A percentile compares a stretch with the other conserved stretches of the same genome.
These are phyloP conservation scores for Drosophila nigrodunni DNA, from an alignment of 1,140 invertebrate genomes.

Conservation along the genomic window DNA sequence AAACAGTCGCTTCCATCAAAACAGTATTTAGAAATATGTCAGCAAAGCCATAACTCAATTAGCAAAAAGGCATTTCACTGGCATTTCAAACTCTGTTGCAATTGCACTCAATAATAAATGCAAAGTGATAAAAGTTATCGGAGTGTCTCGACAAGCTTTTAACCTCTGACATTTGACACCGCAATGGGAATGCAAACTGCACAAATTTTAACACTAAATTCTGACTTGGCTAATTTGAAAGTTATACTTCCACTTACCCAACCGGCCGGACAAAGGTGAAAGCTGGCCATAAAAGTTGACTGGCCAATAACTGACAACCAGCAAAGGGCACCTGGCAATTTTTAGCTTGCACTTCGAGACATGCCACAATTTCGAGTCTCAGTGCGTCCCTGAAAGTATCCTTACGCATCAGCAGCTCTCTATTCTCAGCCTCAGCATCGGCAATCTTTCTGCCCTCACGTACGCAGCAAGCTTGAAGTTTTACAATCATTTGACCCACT, in stretches of 20 bases:
- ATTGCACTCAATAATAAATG: not conserved
- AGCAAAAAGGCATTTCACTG: not conserved
- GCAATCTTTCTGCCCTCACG: slow-evolving; percentile 10
- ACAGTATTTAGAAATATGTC: slow-evolving; percentile 6
- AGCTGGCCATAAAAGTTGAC: slow-evolving; percentile 15
- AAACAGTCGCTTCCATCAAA: not conserved
- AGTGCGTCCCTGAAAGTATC: not conserved
- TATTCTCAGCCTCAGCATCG: not conserved
- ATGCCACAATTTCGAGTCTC: slow-evolving; percentile 10
- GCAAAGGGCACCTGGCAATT: not conserved
- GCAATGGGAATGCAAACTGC: slow-evolving; percentile 13
- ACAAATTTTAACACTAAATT: slow-evolving; percentile 17
- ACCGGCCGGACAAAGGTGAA: not conserved
- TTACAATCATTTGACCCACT: slow-evolving; percentile 17
- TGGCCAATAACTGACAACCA: slow-evolving; percentile 9
- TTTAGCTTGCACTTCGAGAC: not conserved
- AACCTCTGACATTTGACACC: slow-evolving; percentile 11
- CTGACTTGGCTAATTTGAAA: slow-evolving; percentile 15
- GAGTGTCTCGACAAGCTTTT: slow-evolving; percentile 7
- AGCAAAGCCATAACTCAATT: slow-evolving; percentile 14
- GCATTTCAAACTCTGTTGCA: slow-evolving; percentile 1
- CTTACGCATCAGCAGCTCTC: slow-evolving; percentile 2
- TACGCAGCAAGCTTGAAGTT: slow-evolving; percentile 10
- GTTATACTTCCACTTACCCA: slow-evolving; percentile 3
- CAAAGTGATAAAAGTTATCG: slow-evolving; percentile 10